phyloP scores from a whole-genome alignment of 2,888 invertebrate species.

The Scrobipalpa atriplicella region DNA sequence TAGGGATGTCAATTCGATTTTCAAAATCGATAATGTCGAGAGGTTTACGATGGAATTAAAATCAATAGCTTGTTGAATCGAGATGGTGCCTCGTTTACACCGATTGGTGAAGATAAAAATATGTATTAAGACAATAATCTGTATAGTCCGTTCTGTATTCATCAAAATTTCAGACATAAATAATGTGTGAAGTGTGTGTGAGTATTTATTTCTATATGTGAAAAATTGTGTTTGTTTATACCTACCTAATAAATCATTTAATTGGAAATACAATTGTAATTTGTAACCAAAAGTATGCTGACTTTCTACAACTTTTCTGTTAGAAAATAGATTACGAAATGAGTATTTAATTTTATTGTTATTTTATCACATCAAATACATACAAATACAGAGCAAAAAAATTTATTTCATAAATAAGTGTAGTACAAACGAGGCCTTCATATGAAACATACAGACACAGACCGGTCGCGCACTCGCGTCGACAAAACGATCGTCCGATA shows the following conservation, averaged over 20 bases:
- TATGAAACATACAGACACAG: constrained; percentile 30
- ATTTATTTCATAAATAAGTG: not conserved
- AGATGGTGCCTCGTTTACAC: constrained; percentile 46
- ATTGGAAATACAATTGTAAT: too few species aligned
- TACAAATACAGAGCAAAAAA: not conserved
- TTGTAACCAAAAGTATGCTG: too few species aligned
- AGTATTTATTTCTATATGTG: too few species aligned
- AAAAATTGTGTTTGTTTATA: too few species aligned
- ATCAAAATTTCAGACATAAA: too few species aligned
- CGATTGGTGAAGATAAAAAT: constrained; percentile 39
- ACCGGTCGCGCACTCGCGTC: constrained; percentile 42
- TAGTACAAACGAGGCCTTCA: constrained; percentile 21
- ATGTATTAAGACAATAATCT: constrained; percentile 1
- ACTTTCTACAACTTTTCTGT: too few species aligned
- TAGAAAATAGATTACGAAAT: too few species aligned
- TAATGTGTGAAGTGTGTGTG: too few species aligned
- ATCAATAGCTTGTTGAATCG: constrained; percentile 64
- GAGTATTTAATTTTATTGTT: too few species aligned
- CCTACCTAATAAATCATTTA: too few species aligned
- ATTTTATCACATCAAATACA: too few species aligned
- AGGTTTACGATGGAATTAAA: constrained; percentile 76
- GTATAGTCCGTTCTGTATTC: too few species aligned
- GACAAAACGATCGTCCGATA: constrained; percentile 41
- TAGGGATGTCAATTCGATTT: constrained; percentile 50
- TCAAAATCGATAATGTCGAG: constrained; percentile 65